These are phyloP conservation scores for Tineola bisselliella DNA, from an alignment of 2,888 invertebrate species.

Conservation along the genomic window DNA sequence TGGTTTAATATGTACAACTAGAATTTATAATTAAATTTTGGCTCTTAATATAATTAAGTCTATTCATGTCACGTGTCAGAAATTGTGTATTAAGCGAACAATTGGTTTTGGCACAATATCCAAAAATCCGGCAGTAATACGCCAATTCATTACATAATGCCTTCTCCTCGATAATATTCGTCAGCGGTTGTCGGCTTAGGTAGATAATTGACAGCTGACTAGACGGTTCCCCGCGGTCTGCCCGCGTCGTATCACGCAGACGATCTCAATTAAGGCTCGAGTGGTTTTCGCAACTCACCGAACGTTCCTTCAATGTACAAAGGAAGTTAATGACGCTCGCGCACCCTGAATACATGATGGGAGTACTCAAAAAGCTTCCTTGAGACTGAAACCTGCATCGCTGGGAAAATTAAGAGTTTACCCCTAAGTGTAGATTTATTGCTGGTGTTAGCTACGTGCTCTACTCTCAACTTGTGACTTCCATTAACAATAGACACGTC, in stretches of 20 bases:
- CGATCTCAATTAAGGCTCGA: slow-evolving; percentile 53
- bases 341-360: slow-evolving; percentile 44
- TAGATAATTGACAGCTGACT: slow-evolving; percentile 28
- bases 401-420: slow-evolving; percentile 13
- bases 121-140: background rate
- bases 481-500: background rate
- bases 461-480: background rate
- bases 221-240: slow-evolving; percentile 21
- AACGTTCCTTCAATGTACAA: slow-evolving; percentile 37
- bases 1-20: too few species aligned
- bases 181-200: background rate
- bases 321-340: slow-evolving; percentile 50
- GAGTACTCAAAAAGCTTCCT: slow-evolving; percentile 17
- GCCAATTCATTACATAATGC: background rate
- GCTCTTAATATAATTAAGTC: too few species aligned
- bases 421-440: slow-evolving; percentile 4
- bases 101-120: background rate
- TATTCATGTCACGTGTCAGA: background rate
- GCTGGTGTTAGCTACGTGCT: slow-evolving; percentile 7
- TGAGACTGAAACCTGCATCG: slow-evolving; percentile 8
- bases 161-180: slow-evolving; percentile 1
- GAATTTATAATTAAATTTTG: too few species aligned
- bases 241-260: slow-evolving; percentile 27
- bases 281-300: slow-evolving; percentile 48
- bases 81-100: background rate